phyloP scores from a whole-genome alignment of 2,888 invertebrate genomes.

The Lycia hirtaria region DNA sequence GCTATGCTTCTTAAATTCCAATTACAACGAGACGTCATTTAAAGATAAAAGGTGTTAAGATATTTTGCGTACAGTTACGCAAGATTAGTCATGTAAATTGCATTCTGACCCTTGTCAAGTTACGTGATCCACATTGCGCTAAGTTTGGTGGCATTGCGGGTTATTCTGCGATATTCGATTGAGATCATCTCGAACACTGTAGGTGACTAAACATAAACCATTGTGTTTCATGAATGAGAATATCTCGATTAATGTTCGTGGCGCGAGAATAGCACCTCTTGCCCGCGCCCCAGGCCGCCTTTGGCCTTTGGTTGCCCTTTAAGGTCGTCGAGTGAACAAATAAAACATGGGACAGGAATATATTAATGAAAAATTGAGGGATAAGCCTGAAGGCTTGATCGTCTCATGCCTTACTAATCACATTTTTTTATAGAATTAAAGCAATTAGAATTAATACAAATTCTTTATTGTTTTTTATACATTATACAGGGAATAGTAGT shows the following conservation, averaged over 20 bases:
- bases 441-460: too few species aligned
- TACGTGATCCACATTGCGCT: constrained; percentile 15
- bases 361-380: too few species aligned
- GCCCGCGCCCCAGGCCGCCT: neutral
- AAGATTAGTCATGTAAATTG: constrained; percentile 27
- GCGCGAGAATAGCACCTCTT: neutral
- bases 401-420: too few species aligned
- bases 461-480: too few species aligned
- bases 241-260: neutral
- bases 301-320: neutral
- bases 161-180: neutral
- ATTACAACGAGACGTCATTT: neutral
- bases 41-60: constrained; percentile 7
- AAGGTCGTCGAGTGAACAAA: neutral
- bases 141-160: constrained; percentile 3
- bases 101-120: constrained; percentile 28
- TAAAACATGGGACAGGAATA: neutral
- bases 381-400: too few species aligned
- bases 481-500: too few species aligned
- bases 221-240: neutral
- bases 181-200: neutral
- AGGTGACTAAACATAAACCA: neutral
- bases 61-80: constrained; percentile 26
- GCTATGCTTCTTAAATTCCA: neutral
- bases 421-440: too few species aligned